Conservation (phyloP, 2,113 vertebrate genomes). For the Gorsachius goisagi region DNA sequence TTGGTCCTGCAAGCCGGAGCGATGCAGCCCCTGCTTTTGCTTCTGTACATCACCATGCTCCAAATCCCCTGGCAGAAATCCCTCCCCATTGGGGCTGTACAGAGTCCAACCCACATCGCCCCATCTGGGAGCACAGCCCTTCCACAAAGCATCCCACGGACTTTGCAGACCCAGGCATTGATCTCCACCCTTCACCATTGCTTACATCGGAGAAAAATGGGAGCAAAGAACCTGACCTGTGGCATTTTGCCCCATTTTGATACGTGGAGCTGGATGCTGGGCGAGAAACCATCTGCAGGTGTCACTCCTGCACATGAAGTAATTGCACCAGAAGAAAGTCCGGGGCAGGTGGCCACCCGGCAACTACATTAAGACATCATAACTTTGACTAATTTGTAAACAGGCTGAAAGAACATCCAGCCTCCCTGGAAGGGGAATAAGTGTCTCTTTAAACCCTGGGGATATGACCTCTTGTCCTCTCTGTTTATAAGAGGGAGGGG, state of each 20-base stretch:
- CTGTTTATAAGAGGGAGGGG: slow-evolving; percentile 30
- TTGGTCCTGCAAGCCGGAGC: not conserved
- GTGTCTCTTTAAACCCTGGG: slow-evolving; percentile 51
- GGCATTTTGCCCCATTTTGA: not conserved
- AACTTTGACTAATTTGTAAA: slow-evolving; percentile 62
- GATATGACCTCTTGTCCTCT: slow-evolving; percentile 71
- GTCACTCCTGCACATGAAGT: slow-evolving; percentile 18
- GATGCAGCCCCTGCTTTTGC: not conserved
- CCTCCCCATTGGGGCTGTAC: not conserved
- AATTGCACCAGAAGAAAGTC: not conserved
- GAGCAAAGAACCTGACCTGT: accelerated
- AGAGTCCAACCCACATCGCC: too few species aligned
- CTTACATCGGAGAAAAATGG: accelerated
- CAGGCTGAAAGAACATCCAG: slow-evolving; percentile 48
- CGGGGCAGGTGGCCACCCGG: slow-evolving; percentile 32
- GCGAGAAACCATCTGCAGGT: slow-evolving; percentile 51
- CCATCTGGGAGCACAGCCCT: not conserved
- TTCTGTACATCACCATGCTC: accelerated
- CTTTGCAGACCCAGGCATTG: accelerated
- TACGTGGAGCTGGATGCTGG: accelerated
- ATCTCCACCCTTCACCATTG: too few species aligned
- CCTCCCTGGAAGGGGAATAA: slow-evolving; percentile 21
- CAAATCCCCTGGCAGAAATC: not conserved
- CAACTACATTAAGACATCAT: slow-evolving; percentile 63
- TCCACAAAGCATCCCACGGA: accelerated